A percentile compares a stretch with the other conserved stretches of the same genome.
phyloP scores from a whole-genome alignment of 2,797 vertebrate genomes.

The Falco concolor region DNA sequence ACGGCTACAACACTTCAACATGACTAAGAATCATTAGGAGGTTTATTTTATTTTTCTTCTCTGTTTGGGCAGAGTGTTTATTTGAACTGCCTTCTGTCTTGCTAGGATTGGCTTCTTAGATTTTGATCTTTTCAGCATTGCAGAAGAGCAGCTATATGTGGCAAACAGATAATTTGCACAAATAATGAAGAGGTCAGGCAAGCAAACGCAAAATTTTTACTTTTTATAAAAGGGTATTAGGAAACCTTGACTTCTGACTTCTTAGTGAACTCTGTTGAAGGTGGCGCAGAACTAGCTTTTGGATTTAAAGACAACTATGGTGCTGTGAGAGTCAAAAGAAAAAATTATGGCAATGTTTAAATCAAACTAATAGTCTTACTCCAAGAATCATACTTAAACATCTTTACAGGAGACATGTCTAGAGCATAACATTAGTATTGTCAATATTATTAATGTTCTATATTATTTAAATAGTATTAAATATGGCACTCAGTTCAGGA shows the following conservation, averaged over 20 bases:
- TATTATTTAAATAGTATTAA: neutral
- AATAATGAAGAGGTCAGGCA: neutral
- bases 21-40: neutral
- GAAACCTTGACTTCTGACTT: neutral
- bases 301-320: neutral
- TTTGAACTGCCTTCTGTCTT: conserved; percentile 43
- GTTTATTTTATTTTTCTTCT: neutral
- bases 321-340: neutral
- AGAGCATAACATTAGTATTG: neutral
- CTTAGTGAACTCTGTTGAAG: neutral
- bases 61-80: conserved; percentile 10
- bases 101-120: neutral
- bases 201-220: neutral
- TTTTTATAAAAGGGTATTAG: neutral
- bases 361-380: neutral
- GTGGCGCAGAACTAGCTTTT: neutral
- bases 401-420: neutral
- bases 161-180: neutral
- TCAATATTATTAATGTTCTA: neutral
- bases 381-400: neutral
- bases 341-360: neutral
- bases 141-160: neutral
- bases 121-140: neutral
- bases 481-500: neutral
- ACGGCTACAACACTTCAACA: neutral